Evolutionary conservation across 2,888 invertebrate species (phyloP).

Genomic region (Crepidodera aurea): DNA sequence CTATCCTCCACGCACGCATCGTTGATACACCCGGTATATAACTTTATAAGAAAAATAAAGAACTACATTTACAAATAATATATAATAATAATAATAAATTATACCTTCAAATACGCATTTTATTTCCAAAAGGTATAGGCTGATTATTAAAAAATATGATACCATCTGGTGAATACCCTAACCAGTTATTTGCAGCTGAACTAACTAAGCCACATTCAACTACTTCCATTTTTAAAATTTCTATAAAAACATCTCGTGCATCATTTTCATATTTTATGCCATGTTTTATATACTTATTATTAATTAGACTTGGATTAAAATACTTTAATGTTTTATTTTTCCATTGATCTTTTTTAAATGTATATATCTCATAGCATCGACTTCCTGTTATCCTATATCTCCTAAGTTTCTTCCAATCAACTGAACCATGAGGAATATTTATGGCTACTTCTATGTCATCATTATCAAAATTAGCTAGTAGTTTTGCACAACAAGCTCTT

Average conservation of each 20-base stretch:
- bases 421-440: conserved; percentile 5
- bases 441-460: conserved; percentile 1
- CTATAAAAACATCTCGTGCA: conserved; percentile 23
- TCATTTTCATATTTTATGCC: conserved; percentile 24
- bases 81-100: background rate
- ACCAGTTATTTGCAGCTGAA: conserved; percentile 30
- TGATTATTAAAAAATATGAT: conserved; percentile 29
- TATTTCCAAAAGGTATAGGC: conserved; percentile 28
- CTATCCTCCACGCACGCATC: too few species aligned
- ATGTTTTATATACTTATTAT: conserved; percentile 30
- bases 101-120: conserved; percentile 33
- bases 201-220: conserved; percentile 29
- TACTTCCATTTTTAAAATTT: conserved; percentile 12
- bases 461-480: conserved; percentile 3
- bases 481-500: conserved; percentile 4
- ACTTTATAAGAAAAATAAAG: background rate
- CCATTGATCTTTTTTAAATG: conserved; percentile 30
- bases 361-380: conserved; percentile 30
- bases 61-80: background rate
- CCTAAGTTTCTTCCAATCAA: conserved; percentile 27
- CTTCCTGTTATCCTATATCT: conserved; percentile 35
- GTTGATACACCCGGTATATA: too few species aligned
- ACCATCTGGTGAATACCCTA: conserved; percentile 32
- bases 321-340: conserved; percentile 29
- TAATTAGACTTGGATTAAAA: conserved; percentile 32